phyloP scores from a whole-genome alignment of 1,140 invertebrate genomes.

The Drosophila subpulchrella region DNA sequence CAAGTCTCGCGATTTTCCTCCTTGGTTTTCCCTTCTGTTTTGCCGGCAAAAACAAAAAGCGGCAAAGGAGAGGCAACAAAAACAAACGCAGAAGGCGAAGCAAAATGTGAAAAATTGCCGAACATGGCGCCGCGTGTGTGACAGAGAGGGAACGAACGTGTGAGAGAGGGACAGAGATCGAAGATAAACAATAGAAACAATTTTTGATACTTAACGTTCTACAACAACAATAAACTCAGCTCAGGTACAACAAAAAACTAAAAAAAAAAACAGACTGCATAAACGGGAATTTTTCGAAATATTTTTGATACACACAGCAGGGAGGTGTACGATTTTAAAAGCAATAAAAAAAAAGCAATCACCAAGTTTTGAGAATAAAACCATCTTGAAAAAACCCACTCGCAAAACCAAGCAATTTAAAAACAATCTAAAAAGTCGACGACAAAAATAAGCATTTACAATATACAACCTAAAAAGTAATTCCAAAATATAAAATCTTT shows the following conservation, averaged over 20 bases:
- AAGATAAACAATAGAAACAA: conserved; percentile 31
- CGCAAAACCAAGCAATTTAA: conserved; percentile 14
- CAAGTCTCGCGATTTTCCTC: conserved; percentile 13
- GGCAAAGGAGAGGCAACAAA: conserved; percentile 6
- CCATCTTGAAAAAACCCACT: background rate
- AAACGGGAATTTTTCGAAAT: conserved; percentile 31
- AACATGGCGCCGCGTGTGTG: conserved; percentile 54
- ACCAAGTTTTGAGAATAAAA: conserved; percentile 6
- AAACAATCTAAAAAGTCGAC: conserved; percentile 1
- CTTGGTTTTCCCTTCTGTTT: conserved; percentile 1
- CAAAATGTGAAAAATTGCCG: conserved; percentile 52
- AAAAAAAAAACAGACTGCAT: conserved; percentile 25
- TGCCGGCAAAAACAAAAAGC: conserved; percentile 44
- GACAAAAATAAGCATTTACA: conserved; percentile 5
- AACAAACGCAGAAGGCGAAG: conserved; percentile 11
- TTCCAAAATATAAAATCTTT: background rate
- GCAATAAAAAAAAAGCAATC: conserved; percentile 6
- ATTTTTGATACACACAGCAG: conserved; percentile 40
- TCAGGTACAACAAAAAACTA: conserved; percentile 40
- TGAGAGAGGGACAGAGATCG: conserved; percentile 9
- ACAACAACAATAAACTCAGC: conserved; percentile 39
- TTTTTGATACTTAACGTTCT: conserved; percentile 49
- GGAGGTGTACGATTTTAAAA: conserved; percentile 11
- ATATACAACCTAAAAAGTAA: conserved; percentile 2
- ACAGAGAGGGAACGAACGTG: conserved; percentile 10